phyloP scores from a whole-genome alignment of 2,113 vertebrate species.

The Gymnarchus niloticus region DNA sequence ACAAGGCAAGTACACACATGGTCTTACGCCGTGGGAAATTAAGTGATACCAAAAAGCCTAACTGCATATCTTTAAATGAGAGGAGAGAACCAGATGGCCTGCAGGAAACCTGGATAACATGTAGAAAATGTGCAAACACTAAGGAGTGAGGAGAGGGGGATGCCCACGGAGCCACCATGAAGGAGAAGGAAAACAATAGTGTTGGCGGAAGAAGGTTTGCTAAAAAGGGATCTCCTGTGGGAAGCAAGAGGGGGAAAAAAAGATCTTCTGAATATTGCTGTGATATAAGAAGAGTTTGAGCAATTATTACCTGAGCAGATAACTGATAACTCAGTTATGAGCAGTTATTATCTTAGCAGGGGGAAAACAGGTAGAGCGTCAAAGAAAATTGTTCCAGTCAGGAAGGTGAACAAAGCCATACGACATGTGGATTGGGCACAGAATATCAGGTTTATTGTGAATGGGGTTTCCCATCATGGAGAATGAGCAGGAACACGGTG shows the following conservation, averaged over 20 bases:
- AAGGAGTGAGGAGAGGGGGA: background rate
- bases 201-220: background rate
- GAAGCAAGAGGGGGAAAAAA: background rate
- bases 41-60: background rate
- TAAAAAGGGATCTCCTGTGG: background rate
- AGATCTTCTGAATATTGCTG: background rate
- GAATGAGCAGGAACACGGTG: background rate
- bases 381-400: background rate
- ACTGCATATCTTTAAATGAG: background rate
- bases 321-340: no score
- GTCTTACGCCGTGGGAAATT: no score
- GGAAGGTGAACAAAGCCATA: background rate
- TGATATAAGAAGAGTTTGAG: background rate
- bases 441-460: background rate
- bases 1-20: background rate
- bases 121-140: background rate
- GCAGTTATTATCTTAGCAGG: background rate
- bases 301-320: no score
- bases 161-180: background rate
- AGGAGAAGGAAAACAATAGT: no score
- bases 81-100: background rate
- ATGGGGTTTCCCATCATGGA: background rate
- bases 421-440: background rate
- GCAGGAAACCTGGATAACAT: background rate
- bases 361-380: background rate